These are phyloP conservation scores for Coenonympha glycerion DNA, from an alignment of 2,888 invertebrate genomes.

Conservation along the genomic window DNA sequence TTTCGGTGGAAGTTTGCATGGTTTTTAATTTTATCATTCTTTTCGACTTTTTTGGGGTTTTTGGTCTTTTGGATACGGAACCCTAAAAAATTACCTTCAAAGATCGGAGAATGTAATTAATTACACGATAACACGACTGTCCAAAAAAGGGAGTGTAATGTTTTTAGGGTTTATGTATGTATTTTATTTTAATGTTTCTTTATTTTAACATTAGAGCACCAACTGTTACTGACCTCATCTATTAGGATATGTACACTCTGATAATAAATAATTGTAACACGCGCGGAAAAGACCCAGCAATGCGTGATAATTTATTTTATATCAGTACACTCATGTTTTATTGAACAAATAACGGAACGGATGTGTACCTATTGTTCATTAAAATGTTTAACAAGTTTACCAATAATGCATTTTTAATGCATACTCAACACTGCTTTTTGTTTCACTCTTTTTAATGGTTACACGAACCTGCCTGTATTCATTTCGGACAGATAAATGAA, in stretches of 20 bases:
- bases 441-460: too few species aligned
- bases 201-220: neutral
- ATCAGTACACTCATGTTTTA: constrained; percentile 12
- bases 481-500: neutral
- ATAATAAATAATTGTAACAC: constrained; percentile 23
- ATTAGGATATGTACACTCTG: constrained; percentile 23
- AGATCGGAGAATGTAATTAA: too few species aligned
- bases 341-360: constrained; percentile 11
- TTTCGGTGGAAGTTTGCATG: too few species aligned
- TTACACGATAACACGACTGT: too few species aligned
- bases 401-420: neutral
- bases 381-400: neutral
- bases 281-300: constrained; percentile 26
- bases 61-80: too few species aligned
- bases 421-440: neutral
- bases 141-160: too few species aligned
- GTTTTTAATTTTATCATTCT: too few species aligned
- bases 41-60: too few species aligned
- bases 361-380: neutral
- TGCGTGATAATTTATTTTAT: constrained; percentile 16
- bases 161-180: too few species aligned
- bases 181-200: too few species aligned
- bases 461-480: too few species aligned
- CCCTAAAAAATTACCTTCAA: too few species aligned
- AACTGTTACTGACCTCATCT: constrained; percentile 4